These are phyloP conservation scores for Gouania willdenowi DNA, from an alignment of 2,797 vertebrate species.

Conservation along the genomic window DNA sequence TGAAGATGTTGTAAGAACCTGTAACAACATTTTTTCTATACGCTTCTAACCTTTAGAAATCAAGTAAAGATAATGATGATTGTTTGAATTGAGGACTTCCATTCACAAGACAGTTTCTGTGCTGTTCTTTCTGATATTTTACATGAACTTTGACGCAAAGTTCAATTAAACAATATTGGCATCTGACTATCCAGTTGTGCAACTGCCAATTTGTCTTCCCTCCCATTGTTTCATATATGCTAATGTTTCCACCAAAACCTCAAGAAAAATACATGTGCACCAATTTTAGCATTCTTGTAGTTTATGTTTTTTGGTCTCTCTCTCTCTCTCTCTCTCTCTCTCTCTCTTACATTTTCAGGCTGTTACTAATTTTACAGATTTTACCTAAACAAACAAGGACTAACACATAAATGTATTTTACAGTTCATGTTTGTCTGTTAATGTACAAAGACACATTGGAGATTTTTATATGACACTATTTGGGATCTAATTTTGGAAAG, in stretches of 20 bases:
- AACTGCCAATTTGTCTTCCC: slow-evolving; percentile 52
- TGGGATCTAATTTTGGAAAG: slow-evolving; percentile 49
- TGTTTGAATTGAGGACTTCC: not conserved
- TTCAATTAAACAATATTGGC: slow-evolving; percentile 49
- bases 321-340: slow-evolving; percentile 13
- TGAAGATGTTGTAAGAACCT: too few relatives aligned
- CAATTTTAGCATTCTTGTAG: slow-evolving; percentile 29
- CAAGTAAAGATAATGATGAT: too few relatives aligned
- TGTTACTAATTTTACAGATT: too few relatives aligned
- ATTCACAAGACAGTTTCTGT: slow-evolving; percentile 16
- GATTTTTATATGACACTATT: slow-evolving; percentile 33
- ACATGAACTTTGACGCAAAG: slow-evolving; percentile 31
- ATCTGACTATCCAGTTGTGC: slow-evolving; percentile 49
- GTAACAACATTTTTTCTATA: too few relatives aligned
- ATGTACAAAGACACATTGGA: slow-evolving; percentile 18
- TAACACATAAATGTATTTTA: too few relatives aligned
- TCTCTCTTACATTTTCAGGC: slow-evolving; percentile 18
- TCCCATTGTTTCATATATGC: slow-evolving; percentile 53
- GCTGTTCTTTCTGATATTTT: slow-evolving; percentile 33
- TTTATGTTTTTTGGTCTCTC: slow-evolving; percentile 24
- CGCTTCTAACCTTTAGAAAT: too few relatives aligned
- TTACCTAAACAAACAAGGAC: too few relatives aligned
- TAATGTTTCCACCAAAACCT: slow-evolving; percentile 55
- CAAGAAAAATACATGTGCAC: slow-evolving; percentile 37
- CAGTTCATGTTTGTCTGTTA: too few relatives aligned